A percentile compares a stretch with the other conserved stretches of the same genome.
Evolutionary conservation across 2,113 vertebrate species (phyloP).

Genomic region (Tachysurus vachellii): DNA sequence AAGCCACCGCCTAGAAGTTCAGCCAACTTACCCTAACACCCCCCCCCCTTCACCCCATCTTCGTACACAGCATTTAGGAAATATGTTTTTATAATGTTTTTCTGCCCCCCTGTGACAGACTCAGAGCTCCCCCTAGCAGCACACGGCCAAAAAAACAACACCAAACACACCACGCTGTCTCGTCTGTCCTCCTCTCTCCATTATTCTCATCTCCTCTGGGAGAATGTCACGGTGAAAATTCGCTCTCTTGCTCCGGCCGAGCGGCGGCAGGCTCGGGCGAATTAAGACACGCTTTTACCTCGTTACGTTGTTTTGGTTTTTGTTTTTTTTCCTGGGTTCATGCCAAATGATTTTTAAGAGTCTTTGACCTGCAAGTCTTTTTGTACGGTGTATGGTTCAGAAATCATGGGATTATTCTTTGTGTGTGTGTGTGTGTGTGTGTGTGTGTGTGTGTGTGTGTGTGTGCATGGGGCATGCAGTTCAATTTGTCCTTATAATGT

Average conservation of each 20-base stretch:
- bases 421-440: not conserved
- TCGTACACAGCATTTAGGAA: conserved; percentile 59
- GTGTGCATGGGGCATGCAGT: not conserved
- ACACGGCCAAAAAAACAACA: conserved; percentile 44
- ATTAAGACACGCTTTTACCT: not conserved
- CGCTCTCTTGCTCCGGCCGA: not conserved
- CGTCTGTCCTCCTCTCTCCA: not conserved
- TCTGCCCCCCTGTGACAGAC: conserved; percentile 62
- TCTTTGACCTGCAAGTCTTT: conserved; percentile 14
- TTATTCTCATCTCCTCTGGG: not conserved
- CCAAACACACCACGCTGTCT: conserved; percentile 9
- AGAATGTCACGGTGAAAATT: not conserved
- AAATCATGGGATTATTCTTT: not conserved
- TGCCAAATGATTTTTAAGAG: conserved; percentile 18
- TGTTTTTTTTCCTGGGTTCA: not conserved
- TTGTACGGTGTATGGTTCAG: not conserved
- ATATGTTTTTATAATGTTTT: conserved; percentile 54
- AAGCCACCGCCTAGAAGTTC: conserved; percentile 56
- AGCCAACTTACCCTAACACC: conserved; percentile 48
- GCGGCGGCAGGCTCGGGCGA: not conserved
- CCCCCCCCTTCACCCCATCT: conserved; percentile 8
- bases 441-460: conserved; percentile 4
- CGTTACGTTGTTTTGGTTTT: not conserved
- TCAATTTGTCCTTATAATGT: not conserved
- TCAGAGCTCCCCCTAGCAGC: conserved; percentile 79